Evolutionary conservation across 2,797 vertebrate genomes (phyloP), one percentile per base, ranked within the genome.

Genomic region (Tolypeutes matacus): DNA sequence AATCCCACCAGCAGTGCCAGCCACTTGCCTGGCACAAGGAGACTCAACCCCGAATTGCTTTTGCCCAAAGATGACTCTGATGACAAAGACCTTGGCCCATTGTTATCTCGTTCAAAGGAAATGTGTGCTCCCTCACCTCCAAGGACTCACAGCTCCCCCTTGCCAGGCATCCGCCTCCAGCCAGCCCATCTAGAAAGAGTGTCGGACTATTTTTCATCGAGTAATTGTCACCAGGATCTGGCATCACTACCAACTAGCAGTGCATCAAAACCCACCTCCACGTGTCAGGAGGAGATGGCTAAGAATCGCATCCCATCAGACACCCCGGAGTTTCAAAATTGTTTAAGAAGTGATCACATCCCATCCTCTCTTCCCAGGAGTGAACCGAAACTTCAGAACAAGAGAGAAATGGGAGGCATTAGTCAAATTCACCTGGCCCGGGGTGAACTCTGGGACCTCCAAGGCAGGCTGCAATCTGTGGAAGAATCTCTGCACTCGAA

Each of bases 401-500:
- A 91, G 96, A 94, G 96, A 96, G 97, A 98, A 94, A 96, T 95
- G 85, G 97, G 97, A 0, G 93, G 97, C 86, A 95, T 98, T 76
- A 98, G 97, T 97, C 98, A 98, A 95, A 97, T 98, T 49, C 98
- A 98, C 87, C 96, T 98, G 96, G 97, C 98, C 58, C 97, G 85
- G 29, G 97, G 98, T 0, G 98, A 98, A 72, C 97, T 98, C 87
- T 98, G 97, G 27, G 98, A 98, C 95, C 98, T 99, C 72, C 99
- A 99, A 96, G 98, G 98, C 92, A 99, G 99, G 96, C 98, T 99
- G 77, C 99, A 99, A 94, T 99, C 98, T 4, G 99, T 99, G 94
- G 99, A 99, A 97, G 99, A 99, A 97, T 99, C 99, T 92, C 98
- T 99, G 67, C 98, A 99, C 96, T 99, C 99, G 11, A 99, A 99